Evolutionary conservation across 1,140 invertebrate species (phyloP).

Genomic region (Orchesella cincta): DNA sequence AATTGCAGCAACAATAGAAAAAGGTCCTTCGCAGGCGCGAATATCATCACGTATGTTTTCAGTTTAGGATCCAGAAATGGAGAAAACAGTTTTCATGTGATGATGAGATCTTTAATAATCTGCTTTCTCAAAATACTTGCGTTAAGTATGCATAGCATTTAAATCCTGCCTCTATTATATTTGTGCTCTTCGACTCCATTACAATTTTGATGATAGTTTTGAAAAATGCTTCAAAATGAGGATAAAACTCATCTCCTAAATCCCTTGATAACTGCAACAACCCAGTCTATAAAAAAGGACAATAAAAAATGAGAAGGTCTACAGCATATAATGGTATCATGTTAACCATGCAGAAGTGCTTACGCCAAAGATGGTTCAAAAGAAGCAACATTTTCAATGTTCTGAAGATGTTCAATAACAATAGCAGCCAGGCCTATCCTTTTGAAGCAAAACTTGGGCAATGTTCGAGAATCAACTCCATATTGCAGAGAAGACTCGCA

Average conservation of each 20-base stretch:
- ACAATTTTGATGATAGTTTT: constrained; percentile 33
- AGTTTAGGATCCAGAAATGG: constrained; percentile 30
- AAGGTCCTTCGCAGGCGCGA: constrained; percentile 33
- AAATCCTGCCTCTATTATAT: constrained; percentile 38
- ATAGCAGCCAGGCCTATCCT: constrained; percentile 19
- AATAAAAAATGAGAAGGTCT: too few species aligned
- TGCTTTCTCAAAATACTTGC: constrained; percentile 37
- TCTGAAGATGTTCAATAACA: constrained; percentile 24
- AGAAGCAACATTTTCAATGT: constrained; percentile 11
- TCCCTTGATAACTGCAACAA: constrained; percentile 31
- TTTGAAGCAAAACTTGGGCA: constrained; percentile 30
- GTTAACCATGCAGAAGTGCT: too few species aligned
- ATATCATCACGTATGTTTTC: constrained; percentile 40
- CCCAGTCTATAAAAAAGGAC: constrained; percentile 32
- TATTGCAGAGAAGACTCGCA: constrained; percentile 9
- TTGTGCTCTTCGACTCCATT: constrained; percentile 23
- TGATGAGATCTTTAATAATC: constrained; percentile 29
- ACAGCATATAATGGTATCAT: too few species aligned
- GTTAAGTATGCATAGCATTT: constrained; percentile 38
- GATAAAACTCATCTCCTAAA: constrained; percentile 37
- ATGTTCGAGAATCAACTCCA: constrained; percentile 28
- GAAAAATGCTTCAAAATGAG: constrained; percentile 30
- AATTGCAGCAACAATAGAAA: constrained; percentile 19
- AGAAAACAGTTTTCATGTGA: constrained; percentile 33
- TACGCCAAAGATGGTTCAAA: constrained; percentile 36